Evolutionary conservation across 2,113 vertebrate species (phyloP), one percentile per base, ranked within the genome.

Genomic region (Lamprologus lemairii): DNA sequence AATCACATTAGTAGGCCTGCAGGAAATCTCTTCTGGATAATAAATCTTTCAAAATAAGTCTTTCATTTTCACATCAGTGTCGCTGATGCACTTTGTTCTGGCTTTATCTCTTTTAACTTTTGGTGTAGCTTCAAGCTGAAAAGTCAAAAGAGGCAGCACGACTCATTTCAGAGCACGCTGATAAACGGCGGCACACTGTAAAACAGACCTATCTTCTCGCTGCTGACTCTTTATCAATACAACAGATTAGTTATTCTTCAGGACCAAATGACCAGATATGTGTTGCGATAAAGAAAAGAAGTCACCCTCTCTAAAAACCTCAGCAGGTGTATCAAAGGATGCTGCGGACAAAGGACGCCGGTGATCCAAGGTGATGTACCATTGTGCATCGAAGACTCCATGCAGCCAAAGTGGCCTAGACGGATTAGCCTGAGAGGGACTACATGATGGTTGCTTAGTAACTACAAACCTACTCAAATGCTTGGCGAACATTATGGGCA

Each of bases 401-500:
- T 63, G 91, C 89, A 88, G 91, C 89, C 89, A 83, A 88, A 33
- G 90, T 79, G 73, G 92, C 89, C 91, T 81, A 86, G 88, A 91
- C 54, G 87, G 94, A 96, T 96, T 94, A 96, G 94, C 86, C 93
- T 83, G 91, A 93, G 84, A 93, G 90, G 92, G 90, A 88, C 91
- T 88, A 90, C 91, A 88, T 88, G 89, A 91, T 54, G 89, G 96
- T 97, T 97, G 96, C 96, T 95, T 95, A 93, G 96, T 94, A 96
- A 96, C 96, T 84, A 90, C 91, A 93, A 94, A 91, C 92, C 94
- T 90, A 85, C 90, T 95, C 91, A 87, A 95, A 93, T 86, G 71
- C 89, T 60, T 65, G 68, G 80, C n/a, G 49, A 94, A 90, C 88
- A 93, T 84, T 87, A 94, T 78, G 65, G 86, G 88, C 80, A 7